Evolutionary conservation across 2,888 invertebrate species (phyloP), one percentile per base, ranked within the genome.

Genomic region (Suillia variegata): DNA sequence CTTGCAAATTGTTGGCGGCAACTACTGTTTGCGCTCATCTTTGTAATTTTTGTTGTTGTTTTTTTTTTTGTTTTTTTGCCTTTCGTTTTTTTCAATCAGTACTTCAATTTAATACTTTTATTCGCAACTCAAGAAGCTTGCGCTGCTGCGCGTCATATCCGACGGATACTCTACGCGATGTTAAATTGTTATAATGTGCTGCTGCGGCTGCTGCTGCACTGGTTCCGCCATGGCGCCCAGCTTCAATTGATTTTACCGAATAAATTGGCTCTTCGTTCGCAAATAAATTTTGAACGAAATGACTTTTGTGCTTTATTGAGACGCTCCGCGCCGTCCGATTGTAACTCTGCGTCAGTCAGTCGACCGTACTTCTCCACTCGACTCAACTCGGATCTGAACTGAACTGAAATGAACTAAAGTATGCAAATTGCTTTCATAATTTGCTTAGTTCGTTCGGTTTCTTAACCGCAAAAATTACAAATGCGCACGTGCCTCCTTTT

Each of bases 1-100:
- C 67, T 61, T 64, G 64, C 65, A 65, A 66, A 66, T 67, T 65
- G 62, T 63, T 59, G 64, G 58, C 62, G 58, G 64, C 61, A 59
- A 64, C 69, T 67, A 65, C 69, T 61, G 68, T 65, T 61, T 54
- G 20, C 55, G 10, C 33, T 18, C 8, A 5, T 17, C 6, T 4
- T 10, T 48, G 22, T n/a, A n/a, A n/a, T n/a, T n/a, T n/a, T n/a
- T n/a, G n/a, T n/a, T n/a, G n/a, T n/a, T n/a, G n/a, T n/a, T n/a
- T n/a, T n/a, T n/a, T n/a, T n/a, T n/a, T n/a, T n/a, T n/a, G n/a
- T n/a, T n/a, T n/a, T n/a, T 20, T 12, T 48, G 17, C 5, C 13
- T 50, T 15, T 13, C n/a, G 13, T 38, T 38, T 38, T 5, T 38
- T 8, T 8, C 38, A 38, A n/a, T n/a, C n/a, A n/a, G 12, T 13